Base-by-base conservation (phyloP, 2,113 vertebrate genomes). In the Neofelis nebulosa region DNA sequence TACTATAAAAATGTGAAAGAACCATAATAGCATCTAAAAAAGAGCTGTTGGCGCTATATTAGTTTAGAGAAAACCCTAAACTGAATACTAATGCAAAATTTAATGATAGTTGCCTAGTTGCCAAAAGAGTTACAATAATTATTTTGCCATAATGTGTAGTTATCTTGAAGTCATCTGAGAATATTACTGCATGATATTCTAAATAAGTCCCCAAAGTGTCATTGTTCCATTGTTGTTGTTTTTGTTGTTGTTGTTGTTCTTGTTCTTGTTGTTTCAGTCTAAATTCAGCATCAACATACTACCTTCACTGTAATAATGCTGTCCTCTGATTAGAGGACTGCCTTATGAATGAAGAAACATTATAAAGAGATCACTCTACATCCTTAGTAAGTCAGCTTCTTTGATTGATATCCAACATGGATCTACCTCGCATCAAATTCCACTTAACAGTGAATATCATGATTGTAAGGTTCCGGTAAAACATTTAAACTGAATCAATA, bases 1-100 rank as follows among this genome's bases (percentile, higher is more conserved):
- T 97, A 98, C 98, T 98, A 98, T 98, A 99, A 98, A 99, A 98
- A 98, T 97, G 97, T 97, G 98, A 98, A 98, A 98, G 97, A 98
- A 97, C 97, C 93, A 95, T 98, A 98, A 98, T 82, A 98, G 96
- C 96, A 98, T 97, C 98, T 98, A 98, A 98, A 99, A 97, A 98
- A 98, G 98, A 98, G 97, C 98, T 99, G 98, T 98, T 98, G 98
- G 96, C 97, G 91, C 97, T 98, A 92, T 82, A 82, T 96, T 98
- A 95, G 97, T 98, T 99, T 98, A 96, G 95, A 98, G 96, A 98
- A 99, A 99, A 98, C 88, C 87, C 97, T 98, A 98, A 98, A 98
- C 95, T 97, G 97, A 98, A 98, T 98, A 98, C 95, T 97, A 97
- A 98, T 98, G 96, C 96, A 98, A 99, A 98, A 93, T 89, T 97